Base-by-base conservation (phyloP, 1,140 invertebrate species). In the Listronotus bonariensis region DNA sequence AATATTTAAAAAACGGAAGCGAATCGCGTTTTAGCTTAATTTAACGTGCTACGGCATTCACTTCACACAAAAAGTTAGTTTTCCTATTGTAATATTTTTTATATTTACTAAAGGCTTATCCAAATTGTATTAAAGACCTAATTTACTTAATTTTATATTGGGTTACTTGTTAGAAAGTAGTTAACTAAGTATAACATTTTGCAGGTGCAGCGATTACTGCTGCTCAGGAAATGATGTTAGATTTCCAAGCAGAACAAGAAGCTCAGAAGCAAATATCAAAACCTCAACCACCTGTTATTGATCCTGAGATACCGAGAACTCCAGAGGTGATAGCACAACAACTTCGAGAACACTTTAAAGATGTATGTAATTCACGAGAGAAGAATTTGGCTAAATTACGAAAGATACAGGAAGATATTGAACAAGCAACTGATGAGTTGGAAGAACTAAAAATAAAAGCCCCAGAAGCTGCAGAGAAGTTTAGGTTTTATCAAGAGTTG, bases 401-500 rank as follows among this genome's bases (percentile, higher is more conserved):
- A 12, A 77, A 84, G 64, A 79, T 82, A n/a, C 72, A 71, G 14
- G 61, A 68, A 5, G 88, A 91, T 56, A 78, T 89, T 51, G 80
- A 82, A 46, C 80, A 87, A 65, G 80, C 88, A n/a, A 76, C 84
- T 53, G 78, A 84, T 45, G 87, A 89, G 72, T 80, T 88, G 66
- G 79, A 85, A 34, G 82, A 84, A 56, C 81, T 85, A 51, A 85
- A 84, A 78, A 80, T 81, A 60, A 84, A 85, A 70, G 88, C 82
- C 60, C 90, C 87, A 45, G 82, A 82, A 68, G 86, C 90, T 71
- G 91, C 88, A 68, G 83, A 86, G 68, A 87, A 87, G 76, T 97
- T 94, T 85, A 85, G 87, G 78, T 94, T 96, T 82, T 97, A 96
- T 85, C 95, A 97, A 87, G 92, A 96, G 84, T 89, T 95, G 76